phyloP scores from a whole-genome alignment of 2,113 vertebrate species.

The Papio anubis region DNA sequence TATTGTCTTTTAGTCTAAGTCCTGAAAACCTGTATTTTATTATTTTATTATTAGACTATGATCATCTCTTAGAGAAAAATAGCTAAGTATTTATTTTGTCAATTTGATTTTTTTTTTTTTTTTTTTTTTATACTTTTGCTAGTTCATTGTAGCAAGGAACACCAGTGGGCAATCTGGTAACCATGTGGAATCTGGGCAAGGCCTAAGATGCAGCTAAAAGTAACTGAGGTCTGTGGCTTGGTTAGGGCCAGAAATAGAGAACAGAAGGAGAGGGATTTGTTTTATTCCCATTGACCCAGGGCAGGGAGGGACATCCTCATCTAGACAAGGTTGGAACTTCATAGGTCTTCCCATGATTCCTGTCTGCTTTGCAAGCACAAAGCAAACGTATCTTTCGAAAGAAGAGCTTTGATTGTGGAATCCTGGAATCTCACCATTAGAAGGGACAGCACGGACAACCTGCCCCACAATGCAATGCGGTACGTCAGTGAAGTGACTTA shows the following conservation, averaged over 20 bases:
- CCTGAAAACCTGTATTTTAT: neutral
- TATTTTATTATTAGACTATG: neutral
- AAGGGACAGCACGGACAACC: accelerated
- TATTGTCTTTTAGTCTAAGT: neutral
- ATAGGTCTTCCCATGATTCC: neutral
- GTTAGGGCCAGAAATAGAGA: neutral
- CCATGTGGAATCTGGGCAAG: neutral
- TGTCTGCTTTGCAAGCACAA: neutral
- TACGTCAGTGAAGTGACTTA: neutral
- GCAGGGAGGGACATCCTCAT: neutral
- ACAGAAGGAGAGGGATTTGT: accelerated
- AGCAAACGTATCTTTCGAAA: neutral
- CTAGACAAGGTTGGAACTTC: neutral
- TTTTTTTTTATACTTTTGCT: neutral
- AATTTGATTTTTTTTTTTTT: neutral
- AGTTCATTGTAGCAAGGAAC: neutral
- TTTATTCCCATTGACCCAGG: accelerated
- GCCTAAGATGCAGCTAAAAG: neutral
- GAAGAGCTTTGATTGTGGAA: neutral
- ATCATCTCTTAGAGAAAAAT: neutral
- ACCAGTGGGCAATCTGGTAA: neutral
- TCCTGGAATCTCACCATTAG: neutral
- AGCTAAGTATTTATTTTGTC: neutral
- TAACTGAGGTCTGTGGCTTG: neutral
- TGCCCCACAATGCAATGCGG: too few species aligned